Evolutionary conservation across 2,113 vertebrate genomes (phyloP).

Genomic region (Labrus mixtus): DNA sequence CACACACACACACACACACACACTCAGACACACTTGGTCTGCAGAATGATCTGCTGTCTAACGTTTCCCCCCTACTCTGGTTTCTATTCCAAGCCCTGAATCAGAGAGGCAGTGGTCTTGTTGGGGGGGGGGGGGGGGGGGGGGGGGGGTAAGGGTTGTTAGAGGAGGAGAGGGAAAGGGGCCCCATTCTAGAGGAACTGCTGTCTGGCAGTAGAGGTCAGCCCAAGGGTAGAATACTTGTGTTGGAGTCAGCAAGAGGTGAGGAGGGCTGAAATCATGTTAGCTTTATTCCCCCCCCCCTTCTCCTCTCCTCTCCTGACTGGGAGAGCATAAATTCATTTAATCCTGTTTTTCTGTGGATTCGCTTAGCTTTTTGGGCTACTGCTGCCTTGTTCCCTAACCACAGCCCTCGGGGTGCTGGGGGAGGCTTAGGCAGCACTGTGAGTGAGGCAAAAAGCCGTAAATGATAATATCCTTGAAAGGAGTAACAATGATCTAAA

Average conservation of each 20-base stretch:
- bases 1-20: constrained; percentile 11
- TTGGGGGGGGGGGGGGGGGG: constrained; percentile 33
- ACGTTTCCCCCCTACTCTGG: constrained; percentile 60
- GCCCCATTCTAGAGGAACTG: constrained; percentile 78
- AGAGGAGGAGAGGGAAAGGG: constrained; percentile 64
- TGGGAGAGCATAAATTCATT: constrained; percentile 84
- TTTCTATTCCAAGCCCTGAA: constrained; percentile 73
- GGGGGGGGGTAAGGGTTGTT: constrained; percentile 53
- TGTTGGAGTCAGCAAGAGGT: constrained; percentile 85
- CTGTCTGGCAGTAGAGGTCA: constrained; percentile 85
- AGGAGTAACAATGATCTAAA: constrained; percentile 75
- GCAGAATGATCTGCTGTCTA: constrained; percentile 55
- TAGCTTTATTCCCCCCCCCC: constrained; percentile 77
- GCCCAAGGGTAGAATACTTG: constrained; percentile 87
- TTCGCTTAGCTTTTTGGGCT: constrained; percentile 80
- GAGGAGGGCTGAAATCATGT: constrained; percentile 85
- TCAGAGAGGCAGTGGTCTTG: constrained; percentile 67
- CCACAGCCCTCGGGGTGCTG: constrained; percentile 75
- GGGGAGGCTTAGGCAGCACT: constrained; percentile 59
- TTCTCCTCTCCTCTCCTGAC: constrained; percentile 62
- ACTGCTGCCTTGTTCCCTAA: constrained; percentile 71
- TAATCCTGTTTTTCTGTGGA: constrained; percentile 87
- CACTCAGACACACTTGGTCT: constrained; percentile 16
- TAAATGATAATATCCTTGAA: constrained; percentile 81
- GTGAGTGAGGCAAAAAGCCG: constrained; percentile 65